Evolutionary conservation across 2,113 vertebrate genomes (phyloP).

Genomic region (Cryptotis parvus): DNA sequence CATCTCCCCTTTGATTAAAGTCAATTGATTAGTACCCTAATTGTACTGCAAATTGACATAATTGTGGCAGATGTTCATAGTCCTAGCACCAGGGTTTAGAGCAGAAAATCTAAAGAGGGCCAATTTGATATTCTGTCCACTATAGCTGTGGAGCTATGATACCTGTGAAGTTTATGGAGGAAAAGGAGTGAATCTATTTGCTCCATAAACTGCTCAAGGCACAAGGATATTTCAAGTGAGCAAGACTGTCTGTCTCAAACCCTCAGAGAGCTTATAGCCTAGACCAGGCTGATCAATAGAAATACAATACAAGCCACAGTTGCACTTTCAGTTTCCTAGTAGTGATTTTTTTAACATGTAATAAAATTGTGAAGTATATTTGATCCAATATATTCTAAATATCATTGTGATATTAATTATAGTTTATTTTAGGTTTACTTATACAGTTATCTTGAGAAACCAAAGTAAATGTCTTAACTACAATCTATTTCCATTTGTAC

Average conservation of each 20-base stretch:
- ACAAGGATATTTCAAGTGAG: not conserved
- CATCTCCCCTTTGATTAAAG: not conserved
- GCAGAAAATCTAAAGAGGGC: not conserved
- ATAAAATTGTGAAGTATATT: not conserved
- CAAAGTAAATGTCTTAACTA: not conserved
- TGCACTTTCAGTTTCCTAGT: not conserved
- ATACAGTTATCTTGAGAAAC: not conserved
- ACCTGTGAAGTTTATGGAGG: not conserved
- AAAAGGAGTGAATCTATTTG: not conserved
- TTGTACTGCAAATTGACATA: not conserved
- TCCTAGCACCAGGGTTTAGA: not conserved
- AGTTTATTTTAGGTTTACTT: not conserved
- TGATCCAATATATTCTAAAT: not conserved
- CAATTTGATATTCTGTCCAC: not conserved
- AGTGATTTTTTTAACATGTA: not conserved
- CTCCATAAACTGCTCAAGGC: not conserved
- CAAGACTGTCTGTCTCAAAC: not conserved
- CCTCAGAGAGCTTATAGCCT: not conserved
- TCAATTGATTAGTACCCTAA: not conserved
- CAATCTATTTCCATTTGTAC: not conserved
- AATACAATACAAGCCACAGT: not conserved
- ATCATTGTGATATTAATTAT: conserved; percentile 16
- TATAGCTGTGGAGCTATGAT: not conserved
- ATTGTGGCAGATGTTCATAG: not conserved
- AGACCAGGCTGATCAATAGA: not conserved